These are phyloP conservation scores for Danio rerio DNA, from an alignment of 2,113 vertebrate species.

Conservation along the genomic window GRCz12tu NC_133182.1:8190001-8190500, in stretches of 20 bases:
- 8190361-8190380: slow-evolving; percentile 35
- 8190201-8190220: slow-evolving; percentile 36
- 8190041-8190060: slow-evolving; percentile 48
- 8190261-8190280: slow-evolving; percentile 34
- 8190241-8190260: slow-evolving; percentile 25
- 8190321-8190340: slow-evolving; percentile 45
- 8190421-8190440: slow-evolving; percentile 29
- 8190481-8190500: slow-evolving; percentile 5
- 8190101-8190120: slow-evolving; percentile 54
- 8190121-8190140: slow-evolving; percentile 40
- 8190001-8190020: slow-evolving; percentile 15
- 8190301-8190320: slow-evolving; percentile 40
- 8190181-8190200: slow-evolving; percentile 20
- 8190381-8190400: slow-evolving; percentile 22
- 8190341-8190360: slow-evolving; percentile 29
- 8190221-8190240: slow-evolving; percentile 38
- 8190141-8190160: slow-evolving; percentile 46
- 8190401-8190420: slow-evolving; percentile 33
- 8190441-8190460: background rate
- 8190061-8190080: slow-evolving; percentile 48
- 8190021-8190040: slow-evolving; percentile 32
- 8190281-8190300: slow-evolving; percentile 40
- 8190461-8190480: background rate
- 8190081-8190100: slow-evolving; percentile 42
- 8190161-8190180: slow-evolving; percentile 42